Conservation (phyloP, 2,113 vertebrate genomes). For the Phycodurus eques region DNA sequence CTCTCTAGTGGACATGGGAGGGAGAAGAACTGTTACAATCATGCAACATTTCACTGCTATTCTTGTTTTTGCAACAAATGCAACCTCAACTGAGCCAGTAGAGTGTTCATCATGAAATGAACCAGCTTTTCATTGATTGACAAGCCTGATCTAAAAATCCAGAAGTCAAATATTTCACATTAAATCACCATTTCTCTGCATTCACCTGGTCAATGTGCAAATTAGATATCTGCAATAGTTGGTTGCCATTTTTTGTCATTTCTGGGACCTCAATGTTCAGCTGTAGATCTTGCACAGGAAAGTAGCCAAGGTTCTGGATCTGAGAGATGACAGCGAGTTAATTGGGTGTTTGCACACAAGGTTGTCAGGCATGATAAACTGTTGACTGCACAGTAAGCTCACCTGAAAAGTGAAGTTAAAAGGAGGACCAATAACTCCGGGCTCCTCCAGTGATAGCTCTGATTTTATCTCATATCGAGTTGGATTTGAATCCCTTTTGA, state of each 20-base stretch:
- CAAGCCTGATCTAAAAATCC: neutral
- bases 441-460: conserved; percentile 74
- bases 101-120: neutral
- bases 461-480: conserved; percentile 86
- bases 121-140: neutral
- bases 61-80: neutral
- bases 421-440: conserved; percentile 73
- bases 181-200: neutral
- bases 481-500: conserved; percentile 78
- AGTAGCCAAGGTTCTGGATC: conserved; percentile 91
- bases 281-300: conserved; percentile 79
- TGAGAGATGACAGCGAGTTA: conserved; percentile 45
- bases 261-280: conserved; percentile 82
- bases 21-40: conserved; percentile 2
- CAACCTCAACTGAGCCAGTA: neutral
- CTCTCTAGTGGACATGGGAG: conserved; percentile 49
- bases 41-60: neutral
- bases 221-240: conserved; percentile 79
- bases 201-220: conserved; percentile 80
- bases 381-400: neutral
- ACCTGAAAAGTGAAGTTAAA: conserved; percentile 86
- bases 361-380: neutral
- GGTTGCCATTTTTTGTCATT: conserved; percentile 82
- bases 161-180: neutral
- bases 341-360: neutral